These are phyloP conservation scores for Nothocercus nigrocapillus DNA, from an alignment of 2,113 vertebrate genomes.

Conservation along the genomic window DNA sequence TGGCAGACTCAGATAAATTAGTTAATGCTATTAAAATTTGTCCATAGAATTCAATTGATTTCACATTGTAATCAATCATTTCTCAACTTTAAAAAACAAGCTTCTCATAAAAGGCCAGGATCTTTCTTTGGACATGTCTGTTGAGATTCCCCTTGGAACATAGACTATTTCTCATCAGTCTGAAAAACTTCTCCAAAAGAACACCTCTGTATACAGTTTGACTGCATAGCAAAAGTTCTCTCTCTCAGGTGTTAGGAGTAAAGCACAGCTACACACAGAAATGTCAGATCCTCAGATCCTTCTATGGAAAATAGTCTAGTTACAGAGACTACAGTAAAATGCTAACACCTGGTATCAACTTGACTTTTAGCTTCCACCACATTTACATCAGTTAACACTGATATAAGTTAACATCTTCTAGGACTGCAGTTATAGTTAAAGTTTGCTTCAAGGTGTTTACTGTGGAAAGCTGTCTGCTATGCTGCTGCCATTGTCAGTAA, in stretches of 20 bases:
- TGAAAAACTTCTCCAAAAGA: not conserved
- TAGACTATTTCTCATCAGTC: not conserved
- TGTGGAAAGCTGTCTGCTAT: not conserved
- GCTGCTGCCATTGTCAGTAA: accelerated
- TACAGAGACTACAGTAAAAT: not conserved
- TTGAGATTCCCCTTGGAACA: not conserved
- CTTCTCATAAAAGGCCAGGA: not conserved
- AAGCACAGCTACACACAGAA: not conserved
- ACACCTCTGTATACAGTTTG: accelerated
- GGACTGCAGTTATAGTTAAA: not conserved
- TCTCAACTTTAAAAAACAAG: not conserved
- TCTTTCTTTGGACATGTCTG: not conserved
- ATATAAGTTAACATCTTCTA: not conserved
- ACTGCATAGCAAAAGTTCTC: not conserved
- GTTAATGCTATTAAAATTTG: not conserved
- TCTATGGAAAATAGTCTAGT: not conserved
- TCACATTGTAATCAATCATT: not conserved
- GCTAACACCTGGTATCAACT: not conserved
- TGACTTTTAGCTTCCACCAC: too few species aligned
- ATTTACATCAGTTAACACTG: not conserved
- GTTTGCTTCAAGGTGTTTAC: not conserved
- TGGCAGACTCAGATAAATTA: not conserved
- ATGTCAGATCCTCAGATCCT: not conserved
- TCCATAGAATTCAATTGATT: not conserved
- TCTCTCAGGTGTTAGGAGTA: not conserved